A percentile compares a stretch with the other conserved stretches of the same genome.
phyloP scores from a whole-genome alignment of 2,113 vertebrate species.

The Grammomys dolichurus region DNA sequence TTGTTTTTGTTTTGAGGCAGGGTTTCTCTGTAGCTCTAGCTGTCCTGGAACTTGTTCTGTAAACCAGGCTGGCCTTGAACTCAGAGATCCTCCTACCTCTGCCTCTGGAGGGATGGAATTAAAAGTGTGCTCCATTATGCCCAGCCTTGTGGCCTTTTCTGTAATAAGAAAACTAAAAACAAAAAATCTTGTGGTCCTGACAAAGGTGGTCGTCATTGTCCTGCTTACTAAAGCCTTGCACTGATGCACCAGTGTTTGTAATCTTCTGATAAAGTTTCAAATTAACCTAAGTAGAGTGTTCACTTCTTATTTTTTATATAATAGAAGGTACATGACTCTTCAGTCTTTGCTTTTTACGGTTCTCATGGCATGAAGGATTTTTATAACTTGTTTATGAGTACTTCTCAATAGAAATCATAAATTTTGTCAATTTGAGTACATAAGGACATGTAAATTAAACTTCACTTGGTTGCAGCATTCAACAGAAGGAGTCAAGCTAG shows the following conservation, averaged over 20 bases:
- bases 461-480: constrained; percentile 89
- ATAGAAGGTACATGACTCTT: background rate
- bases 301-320: background rate
- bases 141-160: background rate
- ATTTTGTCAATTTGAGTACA: background rate
- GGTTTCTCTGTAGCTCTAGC: background rate
- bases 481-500: constrained; percentile 88
- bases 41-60: background rate
- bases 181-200: background rate
- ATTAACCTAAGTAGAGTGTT: background rate
- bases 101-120: background rate
- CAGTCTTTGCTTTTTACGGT: background rate
- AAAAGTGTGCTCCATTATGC: background rate
- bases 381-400: background rate
- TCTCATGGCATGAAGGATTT: background rate
- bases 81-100: background rate
- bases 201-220: background rate
- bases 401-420: constrained; percentile 31
- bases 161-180: background rate
- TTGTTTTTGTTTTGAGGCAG: background rate
- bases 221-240: background rate
- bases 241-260: background rate
- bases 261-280: background rate
- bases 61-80: background rate
- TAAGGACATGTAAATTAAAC: constrained; percentile 38